Evolutionary conservation across 2,888 invertebrate species (phyloP).

Genomic region (Caenorhabditis drosophilae): DNA sequence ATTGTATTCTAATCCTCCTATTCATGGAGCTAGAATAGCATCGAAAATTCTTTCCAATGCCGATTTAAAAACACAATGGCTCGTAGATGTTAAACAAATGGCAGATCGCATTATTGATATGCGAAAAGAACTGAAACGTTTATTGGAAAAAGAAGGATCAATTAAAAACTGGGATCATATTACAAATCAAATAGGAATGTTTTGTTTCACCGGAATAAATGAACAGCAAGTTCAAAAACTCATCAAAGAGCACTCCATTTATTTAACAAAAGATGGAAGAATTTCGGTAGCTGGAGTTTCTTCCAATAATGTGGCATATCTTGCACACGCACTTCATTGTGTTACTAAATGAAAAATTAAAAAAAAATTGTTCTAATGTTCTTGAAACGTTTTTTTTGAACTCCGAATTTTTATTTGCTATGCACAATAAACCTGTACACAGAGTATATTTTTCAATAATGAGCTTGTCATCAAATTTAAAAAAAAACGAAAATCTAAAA

Average conservation of each 20-base stretch:
- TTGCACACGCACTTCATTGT: conserved; percentile 76
- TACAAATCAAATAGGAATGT: conserved; percentile 91
- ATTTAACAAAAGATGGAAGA: conserved; percentile 87
- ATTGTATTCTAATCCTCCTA: conserved; percentile 86
- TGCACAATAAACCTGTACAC: too few species aligned
- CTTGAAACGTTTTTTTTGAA: too few species aligned
- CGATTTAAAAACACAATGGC: conserved; percentile 83
- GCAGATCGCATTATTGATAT: conserved; percentile 94
- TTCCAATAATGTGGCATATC: conserved; percentile 85
- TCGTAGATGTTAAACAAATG: conserved; percentile 93
- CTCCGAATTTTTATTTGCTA: too few species aligned
- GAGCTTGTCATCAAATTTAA: too few species aligned
- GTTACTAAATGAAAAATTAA: conserved; percentile 52
- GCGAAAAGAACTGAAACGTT: conserved; percentile 79
- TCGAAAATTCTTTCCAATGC: conserved; percentile 81
- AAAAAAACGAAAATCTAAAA: too few species aligned
- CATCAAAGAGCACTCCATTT: conserved; percentile 74
- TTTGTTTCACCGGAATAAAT: conserved; percentile 93
- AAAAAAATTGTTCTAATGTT: too few species aligned
- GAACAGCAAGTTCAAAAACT: conserved; percentile 66
- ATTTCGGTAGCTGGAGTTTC: conserved; percentile 96
- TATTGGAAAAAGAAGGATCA: conserved; percentile 76
- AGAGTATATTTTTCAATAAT: too few species aligned
- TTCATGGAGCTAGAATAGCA: conserved; percentile 91
- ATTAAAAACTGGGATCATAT: conserved; percentile 97